A percentile compares a stretch with the other conserved stretches of the same genome.
Conservation (phyloP, 2,888 invertebrate species). For the Mythimna pallens region DNA sequence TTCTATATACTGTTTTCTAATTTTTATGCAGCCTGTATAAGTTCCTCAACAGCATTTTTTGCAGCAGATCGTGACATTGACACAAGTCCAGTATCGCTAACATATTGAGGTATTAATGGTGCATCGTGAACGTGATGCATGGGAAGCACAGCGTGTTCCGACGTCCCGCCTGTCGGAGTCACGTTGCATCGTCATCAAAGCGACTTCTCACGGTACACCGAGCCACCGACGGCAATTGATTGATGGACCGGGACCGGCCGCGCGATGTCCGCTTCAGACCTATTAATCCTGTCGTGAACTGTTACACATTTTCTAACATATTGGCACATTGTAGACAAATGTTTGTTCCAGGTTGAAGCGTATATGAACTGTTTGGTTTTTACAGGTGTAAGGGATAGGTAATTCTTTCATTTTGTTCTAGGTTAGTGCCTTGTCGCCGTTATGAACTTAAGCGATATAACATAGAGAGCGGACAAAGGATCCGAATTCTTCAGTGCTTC, state of each 20-base stretch:
- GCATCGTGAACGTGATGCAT: slow-evolving; percentile 45
- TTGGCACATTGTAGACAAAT: slow-evolving; percentile 32
- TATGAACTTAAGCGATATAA: not conserved
- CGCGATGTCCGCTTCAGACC: slow-evolving; percentile 38
- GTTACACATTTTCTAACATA: slow-evolving; percentile 46
- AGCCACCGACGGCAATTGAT: slow-evolving; percentile 58
- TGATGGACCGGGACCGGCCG: slow-evolving; percentile 46
- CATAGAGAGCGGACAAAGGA: not conserved
- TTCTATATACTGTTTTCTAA: too few species aligned
- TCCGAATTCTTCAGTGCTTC: not conserved
- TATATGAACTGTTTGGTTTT: slow-evolving; percentile 9
- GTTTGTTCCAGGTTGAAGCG: slow-evolving; percentile 21
- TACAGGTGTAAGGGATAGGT: slow-evolving; percentile 17
- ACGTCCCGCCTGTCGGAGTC: slow-evolving; percentile 53
- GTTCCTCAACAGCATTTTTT: not conserved
- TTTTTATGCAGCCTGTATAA: not conserved
- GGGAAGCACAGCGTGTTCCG: slow-evolving; percentile 30
- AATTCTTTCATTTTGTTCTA: slow-evolving; percentile 1
- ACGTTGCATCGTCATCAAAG: slow-evolving; percentile 67
- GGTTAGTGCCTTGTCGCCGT: not conserved
- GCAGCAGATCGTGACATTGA: not conserved
- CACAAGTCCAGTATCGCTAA: slow-evolving; percentile 2
- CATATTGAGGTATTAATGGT: slow-evolving; percentile 26
- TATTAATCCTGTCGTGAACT: slow-evolving; percentile 58
- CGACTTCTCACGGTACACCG: slow-evolving; percentile 58